phyloP scores from a whole-genome alignment of 1,140 invertebrate species.

The Zaprionus ghesquierei region DNA sequence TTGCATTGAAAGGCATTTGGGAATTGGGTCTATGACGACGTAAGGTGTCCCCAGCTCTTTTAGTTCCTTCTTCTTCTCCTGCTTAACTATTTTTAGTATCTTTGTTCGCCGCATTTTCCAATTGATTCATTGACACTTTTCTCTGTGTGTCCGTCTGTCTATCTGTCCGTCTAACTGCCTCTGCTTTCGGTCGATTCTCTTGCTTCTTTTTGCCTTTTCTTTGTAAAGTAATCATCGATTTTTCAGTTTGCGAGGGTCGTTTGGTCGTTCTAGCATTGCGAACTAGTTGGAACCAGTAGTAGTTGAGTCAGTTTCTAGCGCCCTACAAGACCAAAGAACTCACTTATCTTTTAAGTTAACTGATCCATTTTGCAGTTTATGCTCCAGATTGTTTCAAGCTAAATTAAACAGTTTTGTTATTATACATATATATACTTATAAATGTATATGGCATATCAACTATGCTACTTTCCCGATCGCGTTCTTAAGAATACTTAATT shows the following conservation, averaged over 20 bases:
- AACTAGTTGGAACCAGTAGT: background rate
- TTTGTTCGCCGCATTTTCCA: constrained; percentile 29
- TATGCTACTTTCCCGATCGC: background rate
- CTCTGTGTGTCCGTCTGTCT: constrained; percentile 1
- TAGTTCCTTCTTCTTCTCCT: background rate
- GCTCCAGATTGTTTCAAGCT: too few relatives aligned
- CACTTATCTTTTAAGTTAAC: too few relatives aligned
- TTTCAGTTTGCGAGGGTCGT: background rate
- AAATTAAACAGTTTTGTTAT: too few relatives aligned
- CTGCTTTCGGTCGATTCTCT: constrained; percentile 8
- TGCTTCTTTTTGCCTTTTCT: background rate
- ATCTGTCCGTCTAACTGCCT: constrained; percentile 12
- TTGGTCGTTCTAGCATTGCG: background rate
- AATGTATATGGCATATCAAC: too few relatives aligned
- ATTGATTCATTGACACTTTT: constrained; percentile 60
- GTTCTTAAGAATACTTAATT: background rate
- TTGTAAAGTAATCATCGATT: background rate
- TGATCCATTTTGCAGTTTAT: too few relatives aligned
- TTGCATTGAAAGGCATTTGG: constrained; percentile 43
- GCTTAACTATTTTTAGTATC: constrained; percentile 36
- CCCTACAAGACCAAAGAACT: background rate
- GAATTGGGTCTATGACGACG: constrained; percentile 69
- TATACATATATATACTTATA: too few relatives aligned
- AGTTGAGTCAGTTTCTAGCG: background rate
- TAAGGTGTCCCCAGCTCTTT: background rate